phyloP scores from a whole-genome alignment of 2,113 vertebrate species.

The Micronycteris hirsuta region DNA sequence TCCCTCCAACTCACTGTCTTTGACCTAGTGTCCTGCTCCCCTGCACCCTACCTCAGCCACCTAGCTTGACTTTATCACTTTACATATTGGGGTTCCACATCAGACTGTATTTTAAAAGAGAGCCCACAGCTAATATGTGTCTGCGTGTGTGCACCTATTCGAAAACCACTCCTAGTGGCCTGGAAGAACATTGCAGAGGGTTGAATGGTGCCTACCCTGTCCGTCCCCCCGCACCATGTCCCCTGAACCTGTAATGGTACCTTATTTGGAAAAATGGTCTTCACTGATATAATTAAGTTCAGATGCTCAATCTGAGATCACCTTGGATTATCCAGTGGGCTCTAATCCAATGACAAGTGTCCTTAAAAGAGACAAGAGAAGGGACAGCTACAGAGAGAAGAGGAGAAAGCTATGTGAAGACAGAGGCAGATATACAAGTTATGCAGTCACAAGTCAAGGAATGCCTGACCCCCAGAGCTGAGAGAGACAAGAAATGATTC shows the following conservation, averaged over 20 bases:
- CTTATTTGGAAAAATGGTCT: neutral
- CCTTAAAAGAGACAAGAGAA: neutral
- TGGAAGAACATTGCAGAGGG: neutral
- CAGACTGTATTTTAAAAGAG: neutral
- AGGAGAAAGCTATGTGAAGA: neutral
- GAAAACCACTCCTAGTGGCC: neutral
- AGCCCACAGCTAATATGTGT: too few species aligned
- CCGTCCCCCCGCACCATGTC: accelerated
- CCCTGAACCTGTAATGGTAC: neutral
- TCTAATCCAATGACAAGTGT: neutral
- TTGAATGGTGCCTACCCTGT: neutral
- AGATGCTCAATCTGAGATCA: neutral
- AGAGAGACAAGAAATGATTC: neutral
- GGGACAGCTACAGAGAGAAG: neutral
- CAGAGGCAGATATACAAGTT: neutral
- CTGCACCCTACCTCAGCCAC: neutral
- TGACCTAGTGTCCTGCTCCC: accelerated
- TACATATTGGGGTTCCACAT: neutral
- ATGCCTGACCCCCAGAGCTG: neutral
- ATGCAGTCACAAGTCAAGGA: neutral
- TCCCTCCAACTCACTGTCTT: accelerated
- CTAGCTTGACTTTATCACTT: accelerated
- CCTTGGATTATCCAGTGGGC: neutral
- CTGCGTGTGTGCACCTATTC: neutral
- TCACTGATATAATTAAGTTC: neutral